Evolutionary conservation across 2,797 vertebrate species (phyloP), one percentile per base, ranked within the genome.

Genomic region (Microctenopoma lineatum): DNA sequence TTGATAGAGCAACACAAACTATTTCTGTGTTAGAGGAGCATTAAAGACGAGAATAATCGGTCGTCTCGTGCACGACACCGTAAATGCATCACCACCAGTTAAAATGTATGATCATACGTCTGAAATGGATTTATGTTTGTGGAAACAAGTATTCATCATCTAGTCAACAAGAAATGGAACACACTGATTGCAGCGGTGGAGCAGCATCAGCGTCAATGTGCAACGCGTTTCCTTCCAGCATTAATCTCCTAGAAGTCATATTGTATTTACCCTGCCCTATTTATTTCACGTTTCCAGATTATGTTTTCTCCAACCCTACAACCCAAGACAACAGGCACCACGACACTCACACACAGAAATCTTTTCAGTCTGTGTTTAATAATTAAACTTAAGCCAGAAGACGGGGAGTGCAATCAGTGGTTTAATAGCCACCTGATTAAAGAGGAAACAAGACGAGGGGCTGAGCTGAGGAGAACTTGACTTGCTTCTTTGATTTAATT

Each of bases 351-450:
- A 51, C 44, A 64, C 18, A 42, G 57, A 73, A 76, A 77, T 70
- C 54, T 62, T 67, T 81, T 72, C 64, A 65, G 73, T 66, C 71
- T 77, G 73, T 75, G 79, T 87, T 85, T 81, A 85, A 89, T 79
- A 79, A 79, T 82, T 50, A 59, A 71, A 78, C 77, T 76, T 64
- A 75, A 91, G 88, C 87, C 80, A 79, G 81, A 85, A 74, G 86
- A 89, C 34, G 76, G 60, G 79, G 81, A 82, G 81, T 66, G 83
- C 85, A 91, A 91, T 92, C 90, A 91, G 84, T 83, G 89, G 83
- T 89, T 87, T 91, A 92, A 92, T 92, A 85, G 85, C 86, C 74
- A 86, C 84, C 85, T 93, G 92, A 94, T 93, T 92, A 91, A 90
- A 90, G 80, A 84, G 80, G 87, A 89, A 92, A 91, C 86, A 86